Base-by-base conservation (phyloP, 2,888 invertebrate genomes). In the Hoplodrina ambigua region DNA sequence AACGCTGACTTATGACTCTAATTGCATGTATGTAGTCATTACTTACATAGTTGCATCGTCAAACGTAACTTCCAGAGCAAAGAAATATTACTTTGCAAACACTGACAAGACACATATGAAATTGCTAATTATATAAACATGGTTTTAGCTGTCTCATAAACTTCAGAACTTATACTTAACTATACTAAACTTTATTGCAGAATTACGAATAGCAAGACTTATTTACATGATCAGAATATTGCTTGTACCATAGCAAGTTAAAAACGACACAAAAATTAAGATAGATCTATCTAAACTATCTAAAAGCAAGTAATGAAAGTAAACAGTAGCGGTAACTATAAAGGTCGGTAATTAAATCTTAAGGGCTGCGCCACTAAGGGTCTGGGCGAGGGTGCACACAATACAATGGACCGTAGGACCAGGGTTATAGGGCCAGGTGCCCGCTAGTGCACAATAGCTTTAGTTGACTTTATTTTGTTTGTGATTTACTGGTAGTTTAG, bases 261-360 rank as follows among this genome's bases (percentile, higher is more conserved):
- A 49, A 54, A 53, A 37, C 25, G 30, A 20, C n/a, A 13, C 11
- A 20, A 19, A 55, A 54, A 66, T 49, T 49, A 30, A 58, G 25
- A 59, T n/a, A 37, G 19, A n/a, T 75, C 44, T 20, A 66, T 25
- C 52, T 41, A 70, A 72, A 56, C 53, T 25, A 63, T 55, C 25
- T 37, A 53, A 74, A 60, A 56, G 33, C 46, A 63, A 83, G 85
- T 87, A 89, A 89, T 90, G 90, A 90, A 89, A 88, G 70, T 81
- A 87, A 89, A 89, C 88, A 88, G 89, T 87, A 87, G 92, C 86
- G 85, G 87, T 85, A 76, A 83, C 83, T 75, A 89, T 90, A 89
- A 89, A 90, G 88, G 87, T 78, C 80, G 77, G 92, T 93, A 93
- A 93, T 93, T 93, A 93, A 93, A 93, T 93, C 93, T 93, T 92